Percentiles rank a stretch among this genome's conserved stretches.
These are phyloP conservation scores for Sorex maritimensis DNA, from an alignment of 2,797 vertebrate species.

Conservation along the genomic window DNA sequence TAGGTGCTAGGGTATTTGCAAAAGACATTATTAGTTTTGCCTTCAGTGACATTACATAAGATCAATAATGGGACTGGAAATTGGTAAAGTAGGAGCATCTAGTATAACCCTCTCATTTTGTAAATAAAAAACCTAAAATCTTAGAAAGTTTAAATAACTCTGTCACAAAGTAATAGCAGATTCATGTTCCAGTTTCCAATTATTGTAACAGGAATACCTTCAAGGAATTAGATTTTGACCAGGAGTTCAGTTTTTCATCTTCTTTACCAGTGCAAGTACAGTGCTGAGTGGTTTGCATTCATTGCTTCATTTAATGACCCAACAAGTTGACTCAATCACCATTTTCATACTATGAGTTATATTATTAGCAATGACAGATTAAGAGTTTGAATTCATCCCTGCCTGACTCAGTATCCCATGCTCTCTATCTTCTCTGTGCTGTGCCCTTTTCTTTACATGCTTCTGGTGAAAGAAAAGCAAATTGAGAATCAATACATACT, in stretches of 20 bases:
- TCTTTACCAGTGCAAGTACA: background rate
- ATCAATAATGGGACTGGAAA: background rate
- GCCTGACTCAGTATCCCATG: background rate
- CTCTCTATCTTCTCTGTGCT: background rate
- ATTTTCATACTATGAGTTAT: background rate
- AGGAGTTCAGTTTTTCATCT: background rate
- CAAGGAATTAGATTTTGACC: background rate
- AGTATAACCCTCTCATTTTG: background rate
- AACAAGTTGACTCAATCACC: background rate
- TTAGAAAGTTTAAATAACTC: background rate
- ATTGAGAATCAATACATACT: background rate
- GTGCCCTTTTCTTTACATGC: background rate
- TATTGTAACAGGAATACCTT: background rate
- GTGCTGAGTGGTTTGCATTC: background rate
- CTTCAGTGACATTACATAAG: background rate
- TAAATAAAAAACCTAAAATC: background rate
- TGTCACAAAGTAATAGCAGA: background rate
- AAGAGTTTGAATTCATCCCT: background rate
- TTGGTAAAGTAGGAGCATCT: background rate
- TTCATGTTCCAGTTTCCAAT: background rate
- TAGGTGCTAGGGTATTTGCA: background rate
- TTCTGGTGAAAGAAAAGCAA: slow-evolving; percentile 18
- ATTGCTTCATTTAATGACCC: background rate
- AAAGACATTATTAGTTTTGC: slow-evolving; percentile 1
- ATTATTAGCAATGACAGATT: background rate